These are phyloP conservation scores for Synergus laeviventris DNA, from an alignment of 2,888 invertebrate genomes.

Conservation along the genomic window DNA sequence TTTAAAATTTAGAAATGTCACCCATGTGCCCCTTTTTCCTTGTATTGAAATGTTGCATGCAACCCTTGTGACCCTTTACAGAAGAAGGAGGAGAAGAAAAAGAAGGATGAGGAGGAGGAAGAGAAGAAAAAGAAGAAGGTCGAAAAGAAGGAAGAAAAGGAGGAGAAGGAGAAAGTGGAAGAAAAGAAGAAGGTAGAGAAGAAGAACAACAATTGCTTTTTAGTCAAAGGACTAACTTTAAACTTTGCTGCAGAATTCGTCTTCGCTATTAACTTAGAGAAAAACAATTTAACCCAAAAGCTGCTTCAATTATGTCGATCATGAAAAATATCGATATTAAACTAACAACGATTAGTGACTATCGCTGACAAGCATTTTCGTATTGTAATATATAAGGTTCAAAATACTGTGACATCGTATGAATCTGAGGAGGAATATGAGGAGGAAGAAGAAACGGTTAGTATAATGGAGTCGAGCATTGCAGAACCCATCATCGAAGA, in stretches of 20 bases:
- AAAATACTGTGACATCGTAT: slow-evolving; percentile 46
- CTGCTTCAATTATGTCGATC: slow-evolving; percentile 15
- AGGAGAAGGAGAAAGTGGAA: slow-evolving; percentile 67
- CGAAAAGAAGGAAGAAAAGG: slow-evolving; percentile 73
- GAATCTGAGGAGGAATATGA: slow-evolving; percentile 54
- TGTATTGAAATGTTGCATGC: slow-evolving; percentile 60
- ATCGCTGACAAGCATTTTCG: slow-evolving; percentile 31
- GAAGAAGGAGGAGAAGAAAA: slow-evolving; percentile 64
- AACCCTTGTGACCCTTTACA: slow-evolving; percentile 57
- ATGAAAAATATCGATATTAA: background rate
- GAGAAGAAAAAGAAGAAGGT: slow-evolving; percentile 63
- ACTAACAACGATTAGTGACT: slow-evolving; percentile 14
- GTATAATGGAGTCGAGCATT: slow-evolving; percentile 67
- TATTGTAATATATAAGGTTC: slow-evolving; percentile 43
- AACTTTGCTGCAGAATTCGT: background rate
- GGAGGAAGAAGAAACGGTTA: slow-evolving; percentile 65
- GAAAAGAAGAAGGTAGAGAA: slow-evolving; percentile 57
- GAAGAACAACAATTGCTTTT: slow-evolving; percentile 45
- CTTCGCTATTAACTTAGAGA: slow-evolving; percentile 27
- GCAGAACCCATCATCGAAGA: slow-evolving; percentile 66
- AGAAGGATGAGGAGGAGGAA: slow-evolving; percentile 66
- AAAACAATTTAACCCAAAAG: slow-evolving; percentile 14
- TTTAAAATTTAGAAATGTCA: background rate
- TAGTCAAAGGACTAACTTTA: slow-evolving; percentile 33
- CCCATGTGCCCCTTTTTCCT: background rate